Percentiles rank a stretch among this genome's conserved stretches.
Evolutionary conservation across 2,113 vertebrate species (phyloP).

Genomic region (Sander lucioperca): DNA sequence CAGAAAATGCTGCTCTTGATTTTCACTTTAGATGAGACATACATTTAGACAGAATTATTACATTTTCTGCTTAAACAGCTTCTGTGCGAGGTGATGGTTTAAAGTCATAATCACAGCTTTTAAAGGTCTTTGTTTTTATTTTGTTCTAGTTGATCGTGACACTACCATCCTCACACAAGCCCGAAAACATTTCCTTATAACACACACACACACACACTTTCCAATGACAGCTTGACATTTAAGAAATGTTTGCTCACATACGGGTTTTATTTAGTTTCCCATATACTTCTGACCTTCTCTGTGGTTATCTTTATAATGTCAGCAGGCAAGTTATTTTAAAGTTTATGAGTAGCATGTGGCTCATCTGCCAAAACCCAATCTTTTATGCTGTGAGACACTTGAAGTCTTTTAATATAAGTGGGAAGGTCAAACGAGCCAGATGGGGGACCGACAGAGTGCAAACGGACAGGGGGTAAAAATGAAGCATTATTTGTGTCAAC

Average conservation of each 20-base stretch:
- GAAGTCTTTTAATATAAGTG: constrained; percentile 63
- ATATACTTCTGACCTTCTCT: constrained; percentile 62
- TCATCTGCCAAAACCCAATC: constrained; percentile 60
- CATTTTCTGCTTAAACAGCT: constrained; percentile 5
- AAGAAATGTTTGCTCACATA: constrained; percentile 61
- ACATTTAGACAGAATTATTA: not conserved
- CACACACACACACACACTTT: not conserved
- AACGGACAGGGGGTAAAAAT: constrained; percentile 10
- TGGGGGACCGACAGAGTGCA: constrained; percentile 46
- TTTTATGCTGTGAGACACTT: constrained; percentile 51
- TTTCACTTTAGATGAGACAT: constrained; percentile 1
- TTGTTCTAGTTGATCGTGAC: constrained; percentile 30
- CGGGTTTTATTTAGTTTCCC: constrained; percentile 63
- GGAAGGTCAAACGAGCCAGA: constrained; percentile 69
- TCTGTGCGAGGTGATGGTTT: not conserved
- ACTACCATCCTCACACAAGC: constrained; percentile 24
- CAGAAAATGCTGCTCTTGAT: not conserved
- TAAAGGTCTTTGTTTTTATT: constrained; percentile 51
- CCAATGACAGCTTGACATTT: constrained; percentile 65
- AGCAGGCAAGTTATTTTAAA: constrained; percentile 66
- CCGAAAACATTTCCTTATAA: constrained; percentile 13
- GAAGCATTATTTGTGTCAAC: constrained; percentile 39
- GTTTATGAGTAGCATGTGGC: constrained; percentile 72
- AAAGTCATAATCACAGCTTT: constrained; percentile 30
- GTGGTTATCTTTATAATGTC: constrained; percentile 72